These are phyloP conservation scores for Ophiothrix spiculata DNA, from an alignment of 35 echinoderm and acorn worm genomes.

Conservation along the genomic window DNA sequence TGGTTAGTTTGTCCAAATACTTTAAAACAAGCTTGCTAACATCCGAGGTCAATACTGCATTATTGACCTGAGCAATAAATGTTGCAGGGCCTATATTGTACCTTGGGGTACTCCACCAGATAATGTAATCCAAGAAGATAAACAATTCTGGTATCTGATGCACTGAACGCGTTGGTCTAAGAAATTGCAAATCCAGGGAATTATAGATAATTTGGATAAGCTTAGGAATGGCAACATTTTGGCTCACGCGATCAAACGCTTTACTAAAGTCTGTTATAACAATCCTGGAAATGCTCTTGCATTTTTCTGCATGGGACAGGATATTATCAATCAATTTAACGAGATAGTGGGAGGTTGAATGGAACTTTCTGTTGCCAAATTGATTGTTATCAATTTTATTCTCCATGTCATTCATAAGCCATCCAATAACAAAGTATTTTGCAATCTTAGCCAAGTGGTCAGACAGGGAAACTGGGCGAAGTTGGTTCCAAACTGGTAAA, in stretches of 20 bases:
- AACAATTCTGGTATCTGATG: neutral
- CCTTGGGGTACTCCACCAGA: constrained; percentile 21
- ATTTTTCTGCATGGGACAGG: neutral
- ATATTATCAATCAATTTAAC: constrained; percentile 26
- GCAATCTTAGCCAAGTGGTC: too few relatives aligned
- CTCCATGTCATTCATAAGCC: too few relatives aligned
- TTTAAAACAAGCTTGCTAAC: neutral
- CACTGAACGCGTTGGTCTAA: neutral
- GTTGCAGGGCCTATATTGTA: too few relatives aligned
- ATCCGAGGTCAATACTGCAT: constrained; percentile 2
- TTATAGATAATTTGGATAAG: constrained; percentile 22
- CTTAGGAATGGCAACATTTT: constrained; percentile 35
- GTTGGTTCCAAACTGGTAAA: too few relatives aligned
- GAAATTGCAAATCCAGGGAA: constrained; percentile 31
- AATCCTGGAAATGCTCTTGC: constrained; percentile 17
- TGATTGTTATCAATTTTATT: too few relatives aligned
- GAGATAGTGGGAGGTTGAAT: too few relatives aligned
- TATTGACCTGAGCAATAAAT: constrained; percentile 1
- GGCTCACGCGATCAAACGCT: constrained; percentile 36
- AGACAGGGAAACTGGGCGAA: too few relatives aligned
- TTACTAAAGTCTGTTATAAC: constrained; percentile 38
- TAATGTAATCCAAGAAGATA: neutral
- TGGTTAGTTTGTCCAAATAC: constrained; percentile 52
- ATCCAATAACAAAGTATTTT: too few relatives aligned
- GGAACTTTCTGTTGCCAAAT: too few relatives aligned